Evolutionary conservation across 1,140 invertebrate species (phyloP).

Genomic region (Olivierus martensii): DNA sequence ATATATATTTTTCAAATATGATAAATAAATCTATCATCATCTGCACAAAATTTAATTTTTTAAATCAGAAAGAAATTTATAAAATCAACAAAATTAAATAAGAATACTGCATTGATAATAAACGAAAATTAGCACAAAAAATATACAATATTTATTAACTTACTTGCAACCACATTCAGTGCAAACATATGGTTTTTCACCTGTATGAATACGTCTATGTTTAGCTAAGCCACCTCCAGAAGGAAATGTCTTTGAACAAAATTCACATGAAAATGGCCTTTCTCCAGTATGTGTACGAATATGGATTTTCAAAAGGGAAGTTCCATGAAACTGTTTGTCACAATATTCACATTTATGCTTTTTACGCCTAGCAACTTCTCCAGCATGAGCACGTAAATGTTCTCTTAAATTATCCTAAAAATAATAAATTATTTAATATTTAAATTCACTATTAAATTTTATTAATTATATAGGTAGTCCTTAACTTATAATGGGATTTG

Average conservation of each 20-base stretch:
- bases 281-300: conserved; percentile 53
- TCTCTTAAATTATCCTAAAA: conserved; percentile 50
- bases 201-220: conserved; percentile 62
- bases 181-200: conserved; percentile 58
- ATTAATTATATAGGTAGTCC: too few relatives aligned
- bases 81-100: too few relatives aligned
- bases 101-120: too few relatives aligned
- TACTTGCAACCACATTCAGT: conserved; percentile 16
- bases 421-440: background rate
- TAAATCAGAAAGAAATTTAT: too few relatives aligned
- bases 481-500: background rate
- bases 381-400: conserved; percentile 55
- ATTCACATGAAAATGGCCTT: conserved; percentile 46
- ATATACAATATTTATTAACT: too few relatives aligned
- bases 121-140: too few relatives aligned
- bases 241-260: conserved; percentile 50
- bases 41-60: too few relatives aligned
- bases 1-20: too few relatives aligned
- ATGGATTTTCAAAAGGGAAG: conserved; percentile 49
- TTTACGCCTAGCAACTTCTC: conserved; percentile 46
- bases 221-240: conserved; percentile 57
- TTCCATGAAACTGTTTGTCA: conserved; percentile 51
- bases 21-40: too few relatives aligned
- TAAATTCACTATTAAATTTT: background rate
- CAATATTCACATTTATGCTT: conserved; percentile 49